Evolutionary conservation across 2,113 vertebrate species (phyloP).

Genomic region (Astur gentilis): DNA sequence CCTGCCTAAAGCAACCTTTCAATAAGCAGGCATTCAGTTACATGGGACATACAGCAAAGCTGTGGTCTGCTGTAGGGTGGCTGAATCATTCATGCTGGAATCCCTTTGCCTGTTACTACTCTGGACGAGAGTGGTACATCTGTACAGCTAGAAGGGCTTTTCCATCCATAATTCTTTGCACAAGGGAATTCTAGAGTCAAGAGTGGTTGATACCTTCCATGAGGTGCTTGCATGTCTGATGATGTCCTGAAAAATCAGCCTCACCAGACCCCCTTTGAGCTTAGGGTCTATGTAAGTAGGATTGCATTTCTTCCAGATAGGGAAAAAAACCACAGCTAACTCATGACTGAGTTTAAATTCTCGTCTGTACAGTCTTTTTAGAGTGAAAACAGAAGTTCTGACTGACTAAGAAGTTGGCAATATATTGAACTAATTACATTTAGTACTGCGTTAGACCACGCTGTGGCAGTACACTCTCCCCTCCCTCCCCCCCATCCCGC

Average conservation of each 20-base stretch:
- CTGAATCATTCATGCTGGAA: not conserved
- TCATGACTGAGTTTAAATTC: not conserved
- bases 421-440: not conserved
- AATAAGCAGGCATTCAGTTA: not conserved
- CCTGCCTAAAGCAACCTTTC: not conserved
- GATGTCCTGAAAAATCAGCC: not conserved
- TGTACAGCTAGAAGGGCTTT: not conserved
- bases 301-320: not conserved
- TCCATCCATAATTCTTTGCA: not conserved
- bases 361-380: not conserved
- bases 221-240: not conserved
- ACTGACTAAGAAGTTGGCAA: not conserved
- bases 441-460: not conserved
- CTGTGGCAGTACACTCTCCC: too few relatives aligned
- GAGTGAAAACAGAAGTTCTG: not conserved
- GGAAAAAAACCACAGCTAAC: not conserved
- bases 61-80: not conserved
- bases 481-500: too few relatives aligned
- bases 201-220: not conserved
- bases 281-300: not conserved
- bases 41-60: not conserved
- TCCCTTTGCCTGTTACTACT: not conserved
- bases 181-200: not conserved
- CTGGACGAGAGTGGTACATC: fast-evolving
- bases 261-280: not conserved